Base-by-base conservation (phyloP, 2,888 invertebrate species). In the Aphodius granarius region DNA sequence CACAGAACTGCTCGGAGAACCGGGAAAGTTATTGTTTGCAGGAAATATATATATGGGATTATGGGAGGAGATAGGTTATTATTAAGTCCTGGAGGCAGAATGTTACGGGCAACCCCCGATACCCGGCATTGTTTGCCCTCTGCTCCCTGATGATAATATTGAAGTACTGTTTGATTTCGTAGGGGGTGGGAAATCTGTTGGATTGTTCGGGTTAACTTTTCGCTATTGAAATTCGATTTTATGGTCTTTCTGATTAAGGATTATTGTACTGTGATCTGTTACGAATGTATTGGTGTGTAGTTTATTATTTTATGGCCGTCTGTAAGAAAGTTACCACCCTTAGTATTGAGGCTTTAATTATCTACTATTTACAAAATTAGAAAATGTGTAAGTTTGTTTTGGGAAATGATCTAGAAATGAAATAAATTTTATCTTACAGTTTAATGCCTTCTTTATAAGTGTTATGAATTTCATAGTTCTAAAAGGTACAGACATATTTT, bases 31-130 rank as follows among this genome's bases (percentile, higher is more conserved):
- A 84, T 84, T 84, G 84, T 84, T 84, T 83, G 83, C 82, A 83
- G 83, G 85, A 84, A 85, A 85, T 84, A 84, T 83, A 82, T 68
- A 20, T 68, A 22, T 22, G 68, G 81, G 83, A 84, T 84, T 83
- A 84, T 78, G 43, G 43, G 68, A 80, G 81, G 43, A 13, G 68
- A 80, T 80, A 81, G 82, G 81, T 81, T 83, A 83, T 83, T 84
- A 83, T 82, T 82, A 81, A 82, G 82, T 82, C 81, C 82, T 81
- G 78, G 43, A 79, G 80, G 81, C 81, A 79, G 81, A 79, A 80
- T 81, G 81, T 80, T 78, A 79, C 76, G 75, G 78, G 79, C 79
- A 21, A 68, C 68, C 4, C 21, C 68, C 65, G 65, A n/a, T 68
- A 79, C 79, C 77, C 78, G 80, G 80, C 80, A 81, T 80, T 79